Conservation (phyloP, 2,888 invertebrate genomes). For the Lithosia quadra region DNA sequence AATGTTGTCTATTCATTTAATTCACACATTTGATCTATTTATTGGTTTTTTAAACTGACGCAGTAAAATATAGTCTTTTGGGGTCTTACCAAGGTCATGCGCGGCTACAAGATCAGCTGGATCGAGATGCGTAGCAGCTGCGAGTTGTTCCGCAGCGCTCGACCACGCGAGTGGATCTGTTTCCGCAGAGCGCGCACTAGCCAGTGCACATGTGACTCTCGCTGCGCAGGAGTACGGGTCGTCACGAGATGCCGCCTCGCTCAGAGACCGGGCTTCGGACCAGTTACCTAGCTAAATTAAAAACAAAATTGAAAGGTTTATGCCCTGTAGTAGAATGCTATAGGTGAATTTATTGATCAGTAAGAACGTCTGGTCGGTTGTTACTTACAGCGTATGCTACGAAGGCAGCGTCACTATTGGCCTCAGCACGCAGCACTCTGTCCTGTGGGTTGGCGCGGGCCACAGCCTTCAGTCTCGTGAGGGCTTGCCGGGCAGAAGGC, state of each 20-base stretch:
- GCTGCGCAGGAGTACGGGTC: conserved; percentile 82
- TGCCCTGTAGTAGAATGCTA: too few species aligned
- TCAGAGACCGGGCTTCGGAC: conserved; percentile 71
- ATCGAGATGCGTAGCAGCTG: conserved; percentile 78
- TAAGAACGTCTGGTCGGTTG: neutral
- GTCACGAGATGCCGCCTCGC: conserved; percentile 75
- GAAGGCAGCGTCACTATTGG: conserved; percentile 81
- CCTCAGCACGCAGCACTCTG: conserved; percentile 77
- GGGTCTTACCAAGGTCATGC: conserved; percentile 69
- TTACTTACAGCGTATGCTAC: conserved; percentile 76
- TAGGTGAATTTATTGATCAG: neutral
- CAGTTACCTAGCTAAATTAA: conserved; percentile 74
- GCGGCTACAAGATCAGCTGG: conserved; percentile 77
- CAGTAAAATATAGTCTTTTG: too few species aligned
- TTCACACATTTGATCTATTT: too few species aligned
- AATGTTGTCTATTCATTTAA: too few species aligned
- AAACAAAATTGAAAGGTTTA: neutral
- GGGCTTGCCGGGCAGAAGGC: conserved; percentile 62
- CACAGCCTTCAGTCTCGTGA: conserved; percentile 75
- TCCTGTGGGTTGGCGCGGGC: conserved; percentile 79
- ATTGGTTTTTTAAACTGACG: neutral
- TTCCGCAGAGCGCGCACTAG: conserved; percentile 47
- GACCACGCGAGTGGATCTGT: conserved; percentile 49
- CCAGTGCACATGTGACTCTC: conserved; percentile 69
- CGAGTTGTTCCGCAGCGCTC: conserved; percentile 64